phyloP scores from a whole-genome alignment of 2,113 vertebrate genomes.

The Leucopsar rothschildi region DNA sequence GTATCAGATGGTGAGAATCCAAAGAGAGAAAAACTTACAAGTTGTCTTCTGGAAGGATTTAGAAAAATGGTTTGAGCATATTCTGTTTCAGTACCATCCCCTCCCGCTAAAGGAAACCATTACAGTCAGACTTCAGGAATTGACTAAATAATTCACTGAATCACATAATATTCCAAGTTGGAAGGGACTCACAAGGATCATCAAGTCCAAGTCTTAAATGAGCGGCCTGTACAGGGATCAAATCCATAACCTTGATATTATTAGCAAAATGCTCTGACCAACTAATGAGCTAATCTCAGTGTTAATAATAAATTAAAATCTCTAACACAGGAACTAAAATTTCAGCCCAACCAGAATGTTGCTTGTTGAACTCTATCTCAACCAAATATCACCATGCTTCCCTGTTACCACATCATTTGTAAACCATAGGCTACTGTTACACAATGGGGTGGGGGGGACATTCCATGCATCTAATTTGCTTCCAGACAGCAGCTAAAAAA shows the following conservation, averaged over 20 bases:
- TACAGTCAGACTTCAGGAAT: background rate
- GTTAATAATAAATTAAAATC: background rate
- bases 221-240: fast-evolving
- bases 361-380: background rate
- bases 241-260: background rate
- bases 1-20: background rate
- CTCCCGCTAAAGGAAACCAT: fast-evolving
- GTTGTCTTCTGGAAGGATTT: background rate
- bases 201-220: background rate
- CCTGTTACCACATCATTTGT: background rate
- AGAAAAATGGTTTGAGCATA: background rate
- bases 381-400: background rate
- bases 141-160: background rate
- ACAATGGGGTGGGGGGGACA: fast-evolving
- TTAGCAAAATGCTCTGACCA: background rate
- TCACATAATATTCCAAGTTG: background rate
- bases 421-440: background rate
- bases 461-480: background rate
- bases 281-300: background rate
- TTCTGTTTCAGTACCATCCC: background rate
- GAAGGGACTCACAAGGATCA: background rate
- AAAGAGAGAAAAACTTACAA: background rate
- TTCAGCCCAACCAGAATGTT: background rate
- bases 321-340: background rate
- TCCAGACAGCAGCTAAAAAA: background rate